Evolutionary conservation across 2,888 invertebrate species (phyloP), one percentile per base, ranked within the genome.

Genomic region (Eupithecia subumbrata): DNA sequence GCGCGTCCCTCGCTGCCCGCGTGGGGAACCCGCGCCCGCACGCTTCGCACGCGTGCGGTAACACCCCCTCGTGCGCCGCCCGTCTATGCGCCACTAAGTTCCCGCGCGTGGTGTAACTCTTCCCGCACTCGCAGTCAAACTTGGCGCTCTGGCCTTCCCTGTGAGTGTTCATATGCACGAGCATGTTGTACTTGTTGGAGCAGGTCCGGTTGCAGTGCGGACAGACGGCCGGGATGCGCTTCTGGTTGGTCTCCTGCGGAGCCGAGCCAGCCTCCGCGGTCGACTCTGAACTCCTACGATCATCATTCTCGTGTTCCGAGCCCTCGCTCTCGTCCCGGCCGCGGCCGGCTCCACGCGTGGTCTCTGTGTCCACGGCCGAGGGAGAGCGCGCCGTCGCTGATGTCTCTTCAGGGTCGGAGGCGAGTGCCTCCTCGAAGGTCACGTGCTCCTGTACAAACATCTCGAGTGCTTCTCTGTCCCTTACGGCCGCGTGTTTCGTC

Each of bases 21-120:
- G 93, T 88, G 0, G 95, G 92, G 80, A 96, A 96, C 4, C 90
- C 90, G 77, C 95, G 95, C 0, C 91, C 91, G 80, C 96, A 96
- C 18, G 85, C 82, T 0, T 86, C 73, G 80, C 96, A 96, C 0
- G 86, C 74, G 82, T 91, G 91, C 0, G 89, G 89, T 73, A 95
- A 88, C 2, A 89, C 82, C 7, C 95, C 91, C 5, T 91, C 90
- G 78, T 96, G 96, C 0, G 87, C 87, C 0, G 87, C 43, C 77
- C 89, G 91, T 76, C 84, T 84, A 81, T 96, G 96, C 25, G 87
- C 88, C 22, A 86, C 90, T 52, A 96, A 85, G 56, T 92, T 94
- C 0, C 94, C 91, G 60, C 85, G 90, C 16, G 88, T 92, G 73
- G 89, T 92, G 84, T 95, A 96, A 0, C 83, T 86, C 71, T 92